Evolutionary conservation across 2,113 vertebrate genomes (phyloP), one percentile per base, ranked within the genome.

Genomic region (Isurus oxyrinchus): DNA sequence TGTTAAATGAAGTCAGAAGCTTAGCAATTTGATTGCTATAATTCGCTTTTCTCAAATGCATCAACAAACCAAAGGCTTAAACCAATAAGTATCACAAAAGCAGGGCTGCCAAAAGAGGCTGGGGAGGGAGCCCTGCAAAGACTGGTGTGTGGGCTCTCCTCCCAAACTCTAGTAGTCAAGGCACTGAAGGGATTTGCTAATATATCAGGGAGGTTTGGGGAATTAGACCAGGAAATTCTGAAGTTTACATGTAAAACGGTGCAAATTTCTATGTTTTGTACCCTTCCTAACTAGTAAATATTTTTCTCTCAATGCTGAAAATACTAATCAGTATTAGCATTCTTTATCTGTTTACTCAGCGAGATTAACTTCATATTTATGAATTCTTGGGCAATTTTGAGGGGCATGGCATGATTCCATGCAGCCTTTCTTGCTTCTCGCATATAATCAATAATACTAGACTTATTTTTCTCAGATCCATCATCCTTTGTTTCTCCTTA

Each of bases 401-500:
- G 44, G 84, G 21, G 44, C 8, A 6, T 19, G 6, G 44, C 44
- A 27, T 19, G 2, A 6, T 86, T 86, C 84, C 10, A 40, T 81
- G 35, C 35, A 81, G n/a, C 44, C 84, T 49, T 86, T 86, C 44
- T 53, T 87, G 5, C 21, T 27, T 25, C 40, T 49, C 44, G 44
- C 5, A 25, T 49, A 25, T 87, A 25, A 53, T 25, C 84, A 87
- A 53, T 87, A 87, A 53, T 84, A 40, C n/a, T 84, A 19, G 11
- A n/a, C 19, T 87, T 25, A 44, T 40, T 44, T n/a, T 19, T 5
- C 13, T 21, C 44, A 23, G 84, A 87, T 87, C 53, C 35, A 94
- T 40, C 16, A 14, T 76, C 8, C 59, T 96, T 63, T 97, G 96
- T 97, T 97, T 94, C 97, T 97, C 72, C 96, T 96, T 97, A 97